Evolutionary conservation across 2,113 vertebrate genomes (phyloP), one percentile per base, ranked within the genome.

Genomic region (Labrus mixtus): DNA sequence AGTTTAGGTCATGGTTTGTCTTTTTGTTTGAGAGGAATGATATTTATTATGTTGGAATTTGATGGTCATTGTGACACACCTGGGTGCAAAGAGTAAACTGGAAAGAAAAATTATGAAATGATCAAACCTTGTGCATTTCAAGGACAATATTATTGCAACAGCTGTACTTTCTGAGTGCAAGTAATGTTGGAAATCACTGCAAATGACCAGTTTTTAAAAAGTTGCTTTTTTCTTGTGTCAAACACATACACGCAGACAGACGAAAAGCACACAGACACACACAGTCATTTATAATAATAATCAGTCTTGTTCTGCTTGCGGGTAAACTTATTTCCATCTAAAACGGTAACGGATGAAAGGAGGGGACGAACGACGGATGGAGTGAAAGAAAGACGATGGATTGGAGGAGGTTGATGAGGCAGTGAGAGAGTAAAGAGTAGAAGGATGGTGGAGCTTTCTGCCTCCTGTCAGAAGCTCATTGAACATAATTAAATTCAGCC

Each of bases 231-330:
- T 39, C 1, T 37, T 25, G 25, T 25, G 3, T 25, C 25, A 25
- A 19, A 66, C 59, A 59, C 60, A 59, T 10, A 9, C 22, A 13
- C 41, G 33, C 29, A 22, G 29, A 17, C 56, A 12, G 37, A 10
- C 3, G 10, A 39, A 39, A 8, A 39, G 37, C 76, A 25, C 54
- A n/a, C 37, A 37, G 6, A n/a, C 61, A 45, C 41, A 65, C 63
- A 59, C 4, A 46, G 64, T 63, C 60, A 82, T 79, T 75, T 77
- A 77, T 78, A 73, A 73, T 22, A 71, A 70, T 77, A 56, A 77
- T 75, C 36, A 70, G 51, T 4, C 0, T 60, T 63, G 25, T 72
- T 74, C 62, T 78, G 79, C 79, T 82, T 36, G 56, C 56, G n/a
- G 53, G 65, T 60, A 16, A 82, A 76, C 51, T 55, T 50, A 76